Conservation (phyloP, 53 echinoderm and acorn worm genomes). For the Echinarachnius parma region DNA sequence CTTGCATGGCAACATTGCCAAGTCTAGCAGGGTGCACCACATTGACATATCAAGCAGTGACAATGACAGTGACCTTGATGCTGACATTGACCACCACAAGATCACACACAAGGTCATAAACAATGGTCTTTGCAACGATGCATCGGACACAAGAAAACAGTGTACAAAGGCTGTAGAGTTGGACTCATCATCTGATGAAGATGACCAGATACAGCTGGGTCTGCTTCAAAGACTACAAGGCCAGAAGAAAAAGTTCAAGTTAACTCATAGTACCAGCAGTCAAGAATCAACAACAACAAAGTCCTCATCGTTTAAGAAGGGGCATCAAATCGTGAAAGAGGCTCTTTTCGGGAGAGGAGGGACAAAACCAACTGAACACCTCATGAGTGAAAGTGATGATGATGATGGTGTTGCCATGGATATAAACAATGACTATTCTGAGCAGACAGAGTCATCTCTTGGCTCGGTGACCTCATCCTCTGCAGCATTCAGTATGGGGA, state of each 20-base stretch:
- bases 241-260: background rate
- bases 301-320: background rate
- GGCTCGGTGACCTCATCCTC: background rate
- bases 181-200: slow-evolving; percentile 20
- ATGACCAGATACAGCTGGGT: slow-evolving; percentile 22
- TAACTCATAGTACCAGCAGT: background rate
- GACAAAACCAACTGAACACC: background rate
- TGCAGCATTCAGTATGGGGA: slow-evolving; percentile 12
- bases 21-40: background rate
- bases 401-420: background rate
- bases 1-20: background rate
- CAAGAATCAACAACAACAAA: background rate
- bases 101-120: background rate
- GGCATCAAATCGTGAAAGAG: slow-evolving; percentile 8
- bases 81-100: background rate
- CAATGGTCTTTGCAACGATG: background rate
- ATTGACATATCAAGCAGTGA: slow-evolving; percentile 25
- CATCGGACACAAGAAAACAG: background rate
- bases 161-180: background rate
- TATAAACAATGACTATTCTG: background rate
- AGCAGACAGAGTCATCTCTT: background rate
- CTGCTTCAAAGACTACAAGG: slow-evolving; percentile 1
- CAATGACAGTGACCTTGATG: slow-evolving; percentile 3
- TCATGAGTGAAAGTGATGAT: slow-evolving; percentile 17
- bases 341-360: background rate